phyloP scores from a whole-genome alignment of 2,113 vertebrate species.

The Paracanthobrama guichenoti region DNA sequence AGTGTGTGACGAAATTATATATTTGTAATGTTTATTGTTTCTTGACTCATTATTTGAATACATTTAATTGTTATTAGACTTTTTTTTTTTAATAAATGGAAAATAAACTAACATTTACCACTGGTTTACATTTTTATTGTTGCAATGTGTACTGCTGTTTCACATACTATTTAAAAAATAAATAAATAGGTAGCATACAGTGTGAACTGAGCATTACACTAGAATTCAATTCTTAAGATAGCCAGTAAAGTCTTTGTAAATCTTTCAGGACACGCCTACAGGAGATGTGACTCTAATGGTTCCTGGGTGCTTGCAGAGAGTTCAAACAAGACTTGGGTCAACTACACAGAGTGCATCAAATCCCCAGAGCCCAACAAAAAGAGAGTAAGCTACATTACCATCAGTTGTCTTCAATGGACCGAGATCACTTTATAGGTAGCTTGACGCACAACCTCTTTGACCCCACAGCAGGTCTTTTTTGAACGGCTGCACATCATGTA shows the following conservation, averaged over 20 bases:
- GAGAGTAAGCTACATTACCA: slow-evolving; percentile 64
- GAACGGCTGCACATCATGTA: slow-evolving; percentile 86
- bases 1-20: not conserved
- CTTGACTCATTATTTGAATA: not conserved
- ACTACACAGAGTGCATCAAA: slow-evolving; percentile 85
- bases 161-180: not conserved
- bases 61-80: too few relatives aligned
- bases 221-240: not conserved
- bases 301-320: slow-evolving; percentile 82
- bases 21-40: not conserved
- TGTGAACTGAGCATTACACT: too few relatives aligned
- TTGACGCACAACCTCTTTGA: slow-evolving; percentile 31
- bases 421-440: not conserved
- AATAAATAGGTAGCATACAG: not conserved
- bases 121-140: not conserved
- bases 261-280: slow-evolving; percentile 77
- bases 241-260: not conserved
- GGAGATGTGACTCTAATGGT: slow-evolving; percentile 81
- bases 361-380: slow-evolving; percentile 74
- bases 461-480: slow-evolving; percentile 82
- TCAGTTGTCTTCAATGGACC: not conserved
- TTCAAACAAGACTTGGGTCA: slow-evolving; percentile 85
- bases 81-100: not conserved
- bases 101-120: not conserved
- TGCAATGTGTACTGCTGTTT: not conserved